Evolutionary conservation across 2,113 vertebrate species (phyloP), one percentile per base, ranked within the genome.

Genomic region (Corythornis cristatus): DNA sequence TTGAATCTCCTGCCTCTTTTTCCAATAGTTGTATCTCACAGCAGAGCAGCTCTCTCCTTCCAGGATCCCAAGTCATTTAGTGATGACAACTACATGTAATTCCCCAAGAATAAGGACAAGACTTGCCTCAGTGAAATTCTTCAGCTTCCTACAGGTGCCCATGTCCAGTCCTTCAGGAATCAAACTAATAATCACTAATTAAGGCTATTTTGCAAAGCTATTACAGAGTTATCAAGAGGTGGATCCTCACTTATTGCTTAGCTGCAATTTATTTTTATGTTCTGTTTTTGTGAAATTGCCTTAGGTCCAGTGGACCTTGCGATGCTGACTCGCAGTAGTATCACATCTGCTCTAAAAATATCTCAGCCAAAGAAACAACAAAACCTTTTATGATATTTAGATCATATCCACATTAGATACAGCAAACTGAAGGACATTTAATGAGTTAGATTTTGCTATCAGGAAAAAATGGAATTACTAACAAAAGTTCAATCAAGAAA

Each of bases 351-450:
- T 85, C 26, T 56, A 66, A 86, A 33, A 88, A 19, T 23, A 54
- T 8, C 2, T 54, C 45, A 61, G 19, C 15, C 8, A 72, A 67
- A 84, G 35, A 53, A 61, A 23, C 2, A 37, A 29, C 11, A 19
- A 74, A 78, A 57, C 4, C 6, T 84, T 33, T 86, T 45, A 23
- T 9, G 4, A 61, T 40, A 28, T n/a, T 83, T 60, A 33, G 12
- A 35, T 10, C 2, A 1, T 23, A 57, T 18, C 58, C 28, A 23
- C 0, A 0, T 33, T 71, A 68, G 42, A 64, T 20, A 13, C n/a
- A 54, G 23, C 6, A 66, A 92, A 40, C 11, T 16, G 43, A 65
- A 48, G 1, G 7, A 51, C 15, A 22, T 40, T 92, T 50, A 42
- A 88, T 72, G 6, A 75, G 16, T 29, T 68, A 12, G 42, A 31